phyloP scores from a whole-genome alignment of 2,797 vertebrate species.

The Lophotriccus pileatus region DNA sequence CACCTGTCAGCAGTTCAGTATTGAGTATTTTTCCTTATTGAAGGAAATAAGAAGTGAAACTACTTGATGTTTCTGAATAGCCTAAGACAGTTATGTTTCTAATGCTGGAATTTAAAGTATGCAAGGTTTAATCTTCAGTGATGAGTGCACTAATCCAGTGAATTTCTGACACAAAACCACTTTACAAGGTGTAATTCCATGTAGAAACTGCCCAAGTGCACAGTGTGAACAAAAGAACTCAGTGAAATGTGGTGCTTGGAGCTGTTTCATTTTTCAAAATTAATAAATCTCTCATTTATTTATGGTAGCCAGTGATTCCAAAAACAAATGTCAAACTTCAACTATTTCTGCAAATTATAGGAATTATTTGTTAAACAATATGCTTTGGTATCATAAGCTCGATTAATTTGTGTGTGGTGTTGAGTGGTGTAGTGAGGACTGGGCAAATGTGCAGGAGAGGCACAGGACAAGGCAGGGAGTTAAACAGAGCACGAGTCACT shows the following conservation, averaged over 20 bases:
- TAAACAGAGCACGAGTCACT: neutral
- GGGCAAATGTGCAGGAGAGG: neutral
- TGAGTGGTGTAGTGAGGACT: neutral
- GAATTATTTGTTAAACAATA: neutral
- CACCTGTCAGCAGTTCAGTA: neutral
- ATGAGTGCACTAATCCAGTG: neutral
- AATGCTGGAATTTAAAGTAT: constrained; percentile 1
- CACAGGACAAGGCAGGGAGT: accelerated
- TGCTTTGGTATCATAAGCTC: neutral
- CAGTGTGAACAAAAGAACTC: neutral
- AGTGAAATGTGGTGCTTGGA: neutral
- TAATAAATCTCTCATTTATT: neutral
- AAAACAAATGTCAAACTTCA: neutral
- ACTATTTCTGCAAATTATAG: neutral
- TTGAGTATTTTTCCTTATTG: neutral
- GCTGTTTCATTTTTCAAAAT: neutral
- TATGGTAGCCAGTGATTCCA: neutral
- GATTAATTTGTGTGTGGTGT: neutral
- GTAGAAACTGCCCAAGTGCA: neutral
- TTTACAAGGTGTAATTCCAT: neutral
- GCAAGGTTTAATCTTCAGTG: constrained; percentile 15
- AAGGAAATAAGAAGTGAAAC: neutral
- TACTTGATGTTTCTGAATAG: neutral
- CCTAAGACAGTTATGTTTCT: neutral
- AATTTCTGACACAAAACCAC: neutral